A percentile compares a stretch with the other conserved stretches of the same genome.
phyloP scores from a whole-genome alignment of 2,888 invertebrate genomes.

The Prosopocoilus inquinatus region DNA sequence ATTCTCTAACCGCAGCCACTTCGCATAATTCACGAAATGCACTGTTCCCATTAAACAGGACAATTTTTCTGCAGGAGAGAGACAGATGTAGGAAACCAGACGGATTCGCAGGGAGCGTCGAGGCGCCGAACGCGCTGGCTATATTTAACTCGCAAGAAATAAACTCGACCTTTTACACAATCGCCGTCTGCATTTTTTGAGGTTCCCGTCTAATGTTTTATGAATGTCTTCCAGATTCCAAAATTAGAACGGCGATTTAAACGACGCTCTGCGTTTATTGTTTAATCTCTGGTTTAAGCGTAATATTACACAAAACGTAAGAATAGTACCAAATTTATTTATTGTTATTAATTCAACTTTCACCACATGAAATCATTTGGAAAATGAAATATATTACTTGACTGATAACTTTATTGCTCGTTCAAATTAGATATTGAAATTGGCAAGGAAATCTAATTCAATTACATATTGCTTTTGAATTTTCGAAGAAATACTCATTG shows the following conservation, averaged over 20 bases:
- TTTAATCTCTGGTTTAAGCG: too few species aligned
- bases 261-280: constrained; percentile 2
- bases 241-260: constrained; percentile 21
- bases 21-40: not conserved
- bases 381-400: too few species aligned
- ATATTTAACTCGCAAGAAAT: constrained; percentile 42
- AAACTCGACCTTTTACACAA: constrained; percentile 42
- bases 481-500: too few species aligned
- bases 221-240: constrained; percentile 21
- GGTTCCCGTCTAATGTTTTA: constrained; percentile 18
- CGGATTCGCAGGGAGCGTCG: constrained; percentile 45
- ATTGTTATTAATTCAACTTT: too few species aligned
- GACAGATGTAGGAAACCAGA: constrained; percentile 43
- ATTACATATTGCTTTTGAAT: too few species aligned
- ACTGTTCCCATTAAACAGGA: constrained; percentile 6
- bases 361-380: too few species aligned
- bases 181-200: constrained; percentile 46
- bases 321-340: too few species aligned
- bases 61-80: constrained; percentile 20
- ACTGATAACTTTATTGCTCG: too few species aligned
- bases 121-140: constrained; percentile 38
- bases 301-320: too few species aligned
- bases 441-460: too few species aligned
- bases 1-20: not conserved
- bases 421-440: too few species aligned